Conservation (phyloP, 2,797 vertebrate genomes). For the Liasis olivaceus region DNA sequence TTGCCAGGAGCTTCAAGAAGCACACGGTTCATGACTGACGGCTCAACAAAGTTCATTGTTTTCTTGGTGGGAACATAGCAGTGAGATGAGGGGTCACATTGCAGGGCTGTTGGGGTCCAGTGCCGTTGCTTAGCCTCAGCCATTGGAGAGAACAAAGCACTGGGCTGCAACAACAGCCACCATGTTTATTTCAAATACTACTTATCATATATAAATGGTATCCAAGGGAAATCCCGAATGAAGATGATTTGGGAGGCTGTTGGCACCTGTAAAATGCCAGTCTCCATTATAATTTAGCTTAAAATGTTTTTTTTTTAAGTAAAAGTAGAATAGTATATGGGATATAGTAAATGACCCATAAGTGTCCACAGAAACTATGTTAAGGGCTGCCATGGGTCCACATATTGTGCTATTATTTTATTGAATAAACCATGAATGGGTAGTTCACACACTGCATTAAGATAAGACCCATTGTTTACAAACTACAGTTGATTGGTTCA, state of each 20-base stretch:
- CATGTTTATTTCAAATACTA: background rate
- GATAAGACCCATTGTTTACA: background rate
- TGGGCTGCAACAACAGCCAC: background rate
- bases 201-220: background rate
- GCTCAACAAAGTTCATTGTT: background rate
- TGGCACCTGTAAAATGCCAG: too few relatives aligned
- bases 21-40: too few relatives aligned
- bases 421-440: background rate
- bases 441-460: background rate
- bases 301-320: too few relatives aligned
- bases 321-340: background rate
- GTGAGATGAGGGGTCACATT: background rate
- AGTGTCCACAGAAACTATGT: background rate
- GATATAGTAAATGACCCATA: background rate
- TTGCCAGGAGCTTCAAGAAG: too few relatives aligned
- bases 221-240: background rate
- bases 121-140: background rate
- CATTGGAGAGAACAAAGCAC: background rate
- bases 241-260: background rate
- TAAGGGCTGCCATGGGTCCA: background rate
- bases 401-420: background rate
- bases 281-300: too few relatives aligned
- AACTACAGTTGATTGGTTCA: background rate
- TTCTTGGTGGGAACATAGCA: background rate
- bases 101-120: background rate